Evolutionary conservation across 2,888 invertebrate genomes (phyloP), one percentile per base, ranked within the genome.

Genomic region (Lasioglossum zephyrum): DNA sequence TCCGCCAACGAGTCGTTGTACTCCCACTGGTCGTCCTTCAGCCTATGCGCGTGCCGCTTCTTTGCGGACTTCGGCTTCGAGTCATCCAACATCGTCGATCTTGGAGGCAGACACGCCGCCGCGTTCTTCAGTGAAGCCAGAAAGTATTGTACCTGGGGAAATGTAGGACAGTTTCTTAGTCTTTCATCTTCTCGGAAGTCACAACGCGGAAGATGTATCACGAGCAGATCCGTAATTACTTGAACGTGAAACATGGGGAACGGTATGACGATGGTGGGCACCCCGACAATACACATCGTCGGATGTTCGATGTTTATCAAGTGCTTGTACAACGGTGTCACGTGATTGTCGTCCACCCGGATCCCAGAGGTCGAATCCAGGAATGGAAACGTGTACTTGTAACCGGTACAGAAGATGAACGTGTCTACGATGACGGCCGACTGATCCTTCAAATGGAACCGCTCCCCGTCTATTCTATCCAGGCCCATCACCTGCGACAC

Each of bases 401-500:
- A 98, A 1, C 98, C 98, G 92, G 98, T 98, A 92, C 97, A 97
- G 93, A 97, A 96, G 88, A 98, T 95, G 36, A 97, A 96, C 31
- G 96, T 96, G 92, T 98, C 97, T 22, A 97, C 95, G 16, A 96
- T 95, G 88, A 97, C 96, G 83, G 95, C 95, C 1, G 96, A 96
- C 39, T 96, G 97, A 92, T 97, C 97, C 57, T 95, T 93, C 89
- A 98, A 97, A 41, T 95, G 88, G 11, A 96, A 96, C 3, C 96
- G 96, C 44, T 95, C 95, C 0, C 95, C 92, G 0, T 95, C 95
- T 76, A 97, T 95, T 66, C 94, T 93, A 81, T 95, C 94, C 2
- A 97, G 95, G 44, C 96, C 96, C 0, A 96, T 95, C 89, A 97
- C 97, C 93, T 96, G 96, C 5, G 95, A 93, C 83, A 97, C 96